Evolutionary conservation across 2,797 vertebrate species (phyloP), one percentile per base, ranked within the genome.

Genomic region (Pipistrellus pipistrellus): DNA sequence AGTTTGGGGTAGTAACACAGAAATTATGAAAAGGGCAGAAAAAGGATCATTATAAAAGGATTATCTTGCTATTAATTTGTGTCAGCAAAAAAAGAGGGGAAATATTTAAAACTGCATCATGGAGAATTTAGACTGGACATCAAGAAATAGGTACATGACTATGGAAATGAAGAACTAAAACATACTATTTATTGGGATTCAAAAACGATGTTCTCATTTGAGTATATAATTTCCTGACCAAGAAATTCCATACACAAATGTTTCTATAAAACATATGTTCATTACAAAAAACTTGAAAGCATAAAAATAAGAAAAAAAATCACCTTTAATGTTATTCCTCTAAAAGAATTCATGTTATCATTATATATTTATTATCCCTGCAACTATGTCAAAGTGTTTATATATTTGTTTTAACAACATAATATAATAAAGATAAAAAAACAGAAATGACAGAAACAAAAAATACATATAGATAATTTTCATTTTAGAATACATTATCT

Each of bases 11-110:
- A 77, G 38, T 91, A 44, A 93, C 72, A 92, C 14, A 91, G 75
- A 97, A 95, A 95, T 91, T 88, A 95, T 95, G 89, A 87, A 96
- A 95, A 66, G 73, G 80, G 41, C 46, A 13, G 53, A 72, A 92
- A 95, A 85, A 75, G 8, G 38, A 97, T 92, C 80, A 95, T 82
- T 76, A 92, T 7, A 51, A 90, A 96, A 93, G 83, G 59, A 62
- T 30, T 5, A 62, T 7, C 27, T 27, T 53, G 71, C 68, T 91
- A 85, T 90, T 96, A 93, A 93, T 82, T 93, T 87, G 88, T 80
- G 66, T 90, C 84, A 85, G 57, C 51, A 64, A 46, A 91, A 25
- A 11, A 90, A 30, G 17, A 62, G 48, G 85, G n/a, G 30, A 51
- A 85, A 55, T 44, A 87, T 0, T 8, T 32, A 88, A 91, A 84